Base-by-base conservation (phyloP, 2,888 invertebrate genomes). In the Rhingia rostrata region DNA sequence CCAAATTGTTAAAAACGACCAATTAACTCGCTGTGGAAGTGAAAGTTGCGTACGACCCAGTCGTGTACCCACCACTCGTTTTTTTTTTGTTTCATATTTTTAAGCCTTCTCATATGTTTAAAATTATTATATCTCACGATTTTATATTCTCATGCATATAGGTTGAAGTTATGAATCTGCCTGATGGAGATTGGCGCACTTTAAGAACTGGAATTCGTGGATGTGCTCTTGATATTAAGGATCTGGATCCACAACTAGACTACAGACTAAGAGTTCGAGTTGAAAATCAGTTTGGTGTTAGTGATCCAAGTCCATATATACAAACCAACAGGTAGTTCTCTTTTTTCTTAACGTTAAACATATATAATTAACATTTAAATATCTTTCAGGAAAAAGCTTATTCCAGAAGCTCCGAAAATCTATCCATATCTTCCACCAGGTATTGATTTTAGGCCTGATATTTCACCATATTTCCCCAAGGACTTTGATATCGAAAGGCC, bases 241-340 rank as follows among this genome's bases (percentile, higher is more conserved):
- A 97, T 91, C 92, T 99, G 86, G 96, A 97, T 89, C 98, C 99
- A 0, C 97, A 97, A 93, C 94, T 96, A 86, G 98, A 99, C 92
- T 99, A 99, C 92, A 96, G 96, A 91, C 98, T 99, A 93, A 94
- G 99, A 80, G 95, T 99, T 45, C 94, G 98, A 43, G 99, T 99
- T 3, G 98, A 99, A 91, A 99, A 99, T 92, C 97, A 97, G 90
- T 97, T 96, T 90, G 99, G 99, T 51, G 95, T 98, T 86, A 98
- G 98, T 91, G 99, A 99, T 90, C 99, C 99, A 0, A 98, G 98
- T 73, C 98, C 98, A 0, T 96, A 95, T 89, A 96, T 97, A 2
- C 93, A 95, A 88, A 97, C 97, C 0, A 95, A 95, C 89, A 90
- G 91, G 91, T 90, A 77, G 73, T 2, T 6, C 14, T 2, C 0